Evolutionary conservation across 2,113 vertebrate species (phyloP).

Genomic region (Semicossyphus pulcher): DNA sequence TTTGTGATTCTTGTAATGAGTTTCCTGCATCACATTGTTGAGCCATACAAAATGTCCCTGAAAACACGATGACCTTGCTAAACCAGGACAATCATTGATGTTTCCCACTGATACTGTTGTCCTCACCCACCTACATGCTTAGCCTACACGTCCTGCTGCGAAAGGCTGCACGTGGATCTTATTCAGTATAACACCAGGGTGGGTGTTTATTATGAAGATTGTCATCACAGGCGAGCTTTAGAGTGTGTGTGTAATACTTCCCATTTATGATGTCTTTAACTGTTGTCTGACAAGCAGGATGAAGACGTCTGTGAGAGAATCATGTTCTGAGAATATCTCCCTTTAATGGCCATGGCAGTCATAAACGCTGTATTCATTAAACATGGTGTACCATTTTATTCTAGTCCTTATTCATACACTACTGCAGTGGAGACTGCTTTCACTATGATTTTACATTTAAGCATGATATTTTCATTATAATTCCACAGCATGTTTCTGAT

Average conservation of each 20-base stretch:
- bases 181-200: background rate
- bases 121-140: background rate
- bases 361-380: too few relatives aligned
- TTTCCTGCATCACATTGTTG: slow-evolving; percentile 10
- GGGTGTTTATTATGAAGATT: slow-evolving; percentile 5
- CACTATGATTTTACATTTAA: too few relatives aligned
- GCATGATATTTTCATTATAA: too few relatives aligned
- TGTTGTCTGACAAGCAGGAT: slow-evolving; percentile 15
- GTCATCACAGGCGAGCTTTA: background rate
- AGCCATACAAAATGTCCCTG: background rate
- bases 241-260: slow-evolving; percentile 6
- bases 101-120: slow-evolving; percentile 14
- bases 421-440: too few relatives aligned
- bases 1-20: slow-evolving; percentile 42
- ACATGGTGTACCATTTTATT: too few relatives aligned
- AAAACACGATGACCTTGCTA: slow-evolving; percentile 21
- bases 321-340: too few relatives aligned
- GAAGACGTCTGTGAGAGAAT: slow-evolving; percentile 5
- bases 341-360: too few relatives aligned
- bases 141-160: background rate
- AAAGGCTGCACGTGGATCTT: background rate
- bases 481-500: too few relatives aligned
- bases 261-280: slow-evolving; percentile 15
- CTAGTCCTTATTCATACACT: too few relatives aligned
- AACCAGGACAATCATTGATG: slow-evolving; percentile 17